Conservation (phyloP, 2,113 vertebrate species). For the Gulo gulo region DNA sequence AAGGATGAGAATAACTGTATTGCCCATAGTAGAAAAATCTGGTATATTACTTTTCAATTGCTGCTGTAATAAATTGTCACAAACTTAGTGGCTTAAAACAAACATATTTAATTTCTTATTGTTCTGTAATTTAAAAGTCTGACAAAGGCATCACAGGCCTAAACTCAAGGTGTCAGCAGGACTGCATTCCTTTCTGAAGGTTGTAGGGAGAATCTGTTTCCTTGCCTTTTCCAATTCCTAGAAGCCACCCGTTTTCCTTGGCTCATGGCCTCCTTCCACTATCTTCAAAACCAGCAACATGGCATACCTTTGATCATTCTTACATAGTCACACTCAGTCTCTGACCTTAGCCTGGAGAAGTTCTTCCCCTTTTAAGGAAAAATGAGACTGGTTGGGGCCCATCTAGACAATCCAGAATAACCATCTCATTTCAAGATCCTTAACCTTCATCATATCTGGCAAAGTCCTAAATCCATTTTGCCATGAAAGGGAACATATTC, state of each 20-base stretch:
- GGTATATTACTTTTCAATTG: neutral
- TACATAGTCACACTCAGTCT: neutral
- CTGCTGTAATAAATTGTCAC: neutral
- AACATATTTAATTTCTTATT: neutral
- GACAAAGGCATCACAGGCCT: neutral
- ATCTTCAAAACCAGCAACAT: neutral
- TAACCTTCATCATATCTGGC: neutral
- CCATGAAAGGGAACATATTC: neutral
- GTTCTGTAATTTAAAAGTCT: neutral
- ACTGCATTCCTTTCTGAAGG: neutral
- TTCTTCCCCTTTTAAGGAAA: neutral
- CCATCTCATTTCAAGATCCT: neutral
- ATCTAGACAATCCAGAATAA: neutral
- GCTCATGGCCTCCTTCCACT: neutral
- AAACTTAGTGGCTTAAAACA: neutral
- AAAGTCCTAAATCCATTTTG: neutral
- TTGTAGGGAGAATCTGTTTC: neutral
- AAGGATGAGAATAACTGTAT: neutral
- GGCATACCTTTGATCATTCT: neutral
- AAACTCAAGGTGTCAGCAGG: neutral
- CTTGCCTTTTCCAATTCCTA: neutral
- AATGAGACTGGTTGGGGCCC: neutral
- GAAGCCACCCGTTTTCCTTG: neutral
- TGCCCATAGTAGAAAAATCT: neutral
- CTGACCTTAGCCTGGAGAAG: neutral